Evolutionary conservation across 2,888 invertebrate genomes (phyloP).

Genomic region (Agapostemon virescens): DNA sequence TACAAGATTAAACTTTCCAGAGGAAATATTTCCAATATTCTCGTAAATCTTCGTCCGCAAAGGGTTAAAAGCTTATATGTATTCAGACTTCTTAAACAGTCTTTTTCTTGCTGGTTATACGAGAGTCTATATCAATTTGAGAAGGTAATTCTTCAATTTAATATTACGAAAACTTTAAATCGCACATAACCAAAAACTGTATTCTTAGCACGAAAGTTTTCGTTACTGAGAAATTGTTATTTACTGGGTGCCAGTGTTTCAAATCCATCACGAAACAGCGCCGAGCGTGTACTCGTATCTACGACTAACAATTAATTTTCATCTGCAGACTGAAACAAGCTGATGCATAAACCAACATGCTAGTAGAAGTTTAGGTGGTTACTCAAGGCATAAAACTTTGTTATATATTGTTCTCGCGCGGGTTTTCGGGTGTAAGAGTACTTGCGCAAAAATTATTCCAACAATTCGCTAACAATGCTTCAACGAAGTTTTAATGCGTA

Average conservation of each 20-base stretch:
- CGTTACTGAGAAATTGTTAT: neutral
- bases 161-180: neutral
- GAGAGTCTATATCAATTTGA: no score
- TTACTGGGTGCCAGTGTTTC: neutral
- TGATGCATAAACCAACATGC: neutral
- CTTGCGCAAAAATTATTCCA: conserved; percentile 1
- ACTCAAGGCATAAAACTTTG: neutral
- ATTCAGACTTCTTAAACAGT: neutral
- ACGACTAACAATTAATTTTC: neutral
- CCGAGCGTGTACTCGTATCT: neutral
- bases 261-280: neutral
- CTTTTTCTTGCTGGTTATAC: neutral
- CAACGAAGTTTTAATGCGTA: neutral
- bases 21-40: no score
- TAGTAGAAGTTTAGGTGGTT: neutral
- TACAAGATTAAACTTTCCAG: no score
- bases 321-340: neutral
- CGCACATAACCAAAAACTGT: no score
- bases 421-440: conserved; percentile 1
- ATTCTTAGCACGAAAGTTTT: neutral
- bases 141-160: neutral
- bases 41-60: no score
- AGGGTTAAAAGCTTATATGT: no score
- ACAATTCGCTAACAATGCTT: neutral
- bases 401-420: neutral